These are phyloP conservation scores for Atherinosoma microstoma DNA, from an alignment of 2,797 vertebrate genomes.

Conservation along the genomic window DNA sequence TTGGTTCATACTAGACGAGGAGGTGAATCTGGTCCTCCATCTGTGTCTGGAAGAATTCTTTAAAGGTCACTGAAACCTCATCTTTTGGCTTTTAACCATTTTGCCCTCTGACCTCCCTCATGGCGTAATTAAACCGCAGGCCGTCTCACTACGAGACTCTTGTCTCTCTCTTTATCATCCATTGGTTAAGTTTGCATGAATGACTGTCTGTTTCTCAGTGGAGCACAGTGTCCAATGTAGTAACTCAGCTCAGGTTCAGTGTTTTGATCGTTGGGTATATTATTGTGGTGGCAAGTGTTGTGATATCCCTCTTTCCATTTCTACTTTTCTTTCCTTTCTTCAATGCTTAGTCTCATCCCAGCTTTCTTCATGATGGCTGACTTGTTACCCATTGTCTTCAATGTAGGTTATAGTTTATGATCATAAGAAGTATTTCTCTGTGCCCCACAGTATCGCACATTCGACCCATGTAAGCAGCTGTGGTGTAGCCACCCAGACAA, in stretches of 20 bases:
- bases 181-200: slow-evolving; percentile 84
- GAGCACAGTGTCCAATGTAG: slow-evolving; percentile 67
- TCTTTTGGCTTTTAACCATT: slow-evolving; percentile 62
- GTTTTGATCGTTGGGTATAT: slow-evolving; percentile 63
- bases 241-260: slow-evolving; percentile 61
- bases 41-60: slow-evolving; percentile 46
- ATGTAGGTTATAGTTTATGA: slow-evolving; percentile 23
- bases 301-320: slow-evolving; percentile 68
- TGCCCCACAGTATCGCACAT: slow-evolving; percentile 92
- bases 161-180: slow-evolving; percentile 68
- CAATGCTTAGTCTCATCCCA: slow-evolving; percentile 60
- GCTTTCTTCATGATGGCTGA: slow-evolving; percentile 36
- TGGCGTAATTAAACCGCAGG: slow-evolving; percentile 61
- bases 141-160: slow-evolving; percentile 61
- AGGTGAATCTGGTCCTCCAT: slow-evolving; percentile 57
- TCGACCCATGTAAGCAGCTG: slow-evolving; percentile 97
- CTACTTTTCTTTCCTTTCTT: slow-evolving; percentile 51
- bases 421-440: slow-evolving; percentile 59
- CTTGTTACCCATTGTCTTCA: slow-evolving; percentile 10
- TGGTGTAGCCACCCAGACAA: slow-evolving; percentile 99
- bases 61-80: slow-evolving; percentile 54
- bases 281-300: slow-evolving; percentile 61
- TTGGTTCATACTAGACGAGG: slow-evolving; percentile 52
- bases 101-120: slow-evolving; percentile 65
- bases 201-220: slow-evolving; percentile 78